Evolutionary conservation across 2,888 invertebrate genomes (phyloP), one percentile per base, ranked within the genome.

Genomic region (Villa cingulata): DNA sequence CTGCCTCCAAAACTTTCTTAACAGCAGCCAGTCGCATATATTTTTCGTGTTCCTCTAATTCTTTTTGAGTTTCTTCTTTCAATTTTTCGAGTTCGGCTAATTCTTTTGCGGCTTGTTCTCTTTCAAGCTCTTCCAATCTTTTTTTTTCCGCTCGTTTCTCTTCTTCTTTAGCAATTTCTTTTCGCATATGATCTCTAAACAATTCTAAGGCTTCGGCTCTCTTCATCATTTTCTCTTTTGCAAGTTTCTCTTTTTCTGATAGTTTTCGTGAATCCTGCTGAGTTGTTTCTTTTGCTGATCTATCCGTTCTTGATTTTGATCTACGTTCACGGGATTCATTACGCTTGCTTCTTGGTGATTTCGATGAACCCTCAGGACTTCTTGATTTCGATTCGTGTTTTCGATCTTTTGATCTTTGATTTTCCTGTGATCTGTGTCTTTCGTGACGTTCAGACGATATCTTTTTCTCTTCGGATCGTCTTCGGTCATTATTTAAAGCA

Each of bases 141-240:
- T 64, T 63, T 48, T 63, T 63, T 51, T 76, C 76, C 2, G 71
- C 73, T 39, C 74, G 73, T 48, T 73, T 72, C 55, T 74, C 75
- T 53, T 75, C 74, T 56, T 73, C 70, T 55, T 74, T 76, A 43
- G 75, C 70, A 37, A 73, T 70, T 54, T 75, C 74, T 52, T 73
- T 63, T 49, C 77, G 76, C 71, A 78, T 77, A 54, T 79, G 77
- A 56, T 77, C 76, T 54, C 76, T 75, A 39, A 77, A 61, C 53
- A 75, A 60, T 52, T 74, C 58, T 17, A 74, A 61, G 23, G 75
- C 72, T 56, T 73, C 73, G 0, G 70, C 72, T 1, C 72, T 63
- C 53, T 69, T 70, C 23, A 68, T 59, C 64, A 65, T 66, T 54
- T 70, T 70, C 50, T 70, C 67, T 20, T 64, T 61, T 7, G 62